Evolutionary conservation across 2,888 invertebrate species (phyloP).

Genomic region (Cacoxenus indagator): DNA sequence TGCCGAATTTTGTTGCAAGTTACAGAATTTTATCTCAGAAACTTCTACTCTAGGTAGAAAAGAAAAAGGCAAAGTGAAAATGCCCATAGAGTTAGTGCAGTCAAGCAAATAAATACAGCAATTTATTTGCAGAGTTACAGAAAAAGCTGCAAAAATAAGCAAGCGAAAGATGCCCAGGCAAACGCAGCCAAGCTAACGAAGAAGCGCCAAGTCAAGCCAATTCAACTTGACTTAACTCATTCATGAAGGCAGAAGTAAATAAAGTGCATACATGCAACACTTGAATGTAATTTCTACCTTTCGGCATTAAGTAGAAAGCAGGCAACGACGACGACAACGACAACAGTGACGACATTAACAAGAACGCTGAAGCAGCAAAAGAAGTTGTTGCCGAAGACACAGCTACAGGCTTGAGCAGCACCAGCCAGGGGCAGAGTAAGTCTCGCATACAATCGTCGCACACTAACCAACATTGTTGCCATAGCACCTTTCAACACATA

Average conservation of each 20-base stretch:
- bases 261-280: slow-evolving; percentile 20
- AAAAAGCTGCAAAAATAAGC: slow-evolving; percentile 4
- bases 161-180: not conserved
- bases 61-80: slow-evolving; percentile 11
- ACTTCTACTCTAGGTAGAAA: not conserved
- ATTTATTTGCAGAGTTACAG: slow-evolving; percentile 18
- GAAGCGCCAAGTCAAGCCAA: not conserved
- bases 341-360: not conserved
- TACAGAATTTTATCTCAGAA: too few relatives aligned
- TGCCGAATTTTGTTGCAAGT: too few relatives aligned
- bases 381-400: not conserved
- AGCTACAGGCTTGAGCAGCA: too few relatives aligned
- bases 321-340: not conserved
- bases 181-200: not conserved
- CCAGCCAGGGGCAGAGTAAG: not conserved
- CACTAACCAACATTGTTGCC: not conserved
- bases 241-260: slow-evolving; percentile 21
- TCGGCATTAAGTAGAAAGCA: not conserved
- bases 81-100: slow-evolving; percentile 8
- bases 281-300: slow-evolving; percentile 16
- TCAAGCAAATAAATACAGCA: slow-evolving; percentile 13
- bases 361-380: not conserved
- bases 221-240: not conserved
- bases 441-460: not conserved
- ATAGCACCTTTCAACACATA: too few relatives aligned